phyloP scores from a whole-genome alignment of 2,113 vertebrate species.

The Ptilorrhoa leucosticta region DNA sequence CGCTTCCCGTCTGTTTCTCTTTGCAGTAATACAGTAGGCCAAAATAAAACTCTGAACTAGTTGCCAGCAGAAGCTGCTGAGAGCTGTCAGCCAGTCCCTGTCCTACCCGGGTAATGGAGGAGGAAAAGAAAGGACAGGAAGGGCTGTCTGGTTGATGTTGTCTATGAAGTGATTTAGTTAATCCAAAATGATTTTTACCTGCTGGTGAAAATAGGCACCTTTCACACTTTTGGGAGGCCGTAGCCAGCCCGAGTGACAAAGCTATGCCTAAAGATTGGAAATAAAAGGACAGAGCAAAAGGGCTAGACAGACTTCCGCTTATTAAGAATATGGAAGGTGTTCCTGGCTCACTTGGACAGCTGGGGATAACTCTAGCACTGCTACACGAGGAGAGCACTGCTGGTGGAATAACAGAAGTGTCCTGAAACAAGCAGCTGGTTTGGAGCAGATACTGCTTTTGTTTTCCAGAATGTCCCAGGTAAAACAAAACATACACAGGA shows the following conservation, averaged over 20 bases:
- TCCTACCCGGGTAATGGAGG: not conserved
- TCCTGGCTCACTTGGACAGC: not conserved
- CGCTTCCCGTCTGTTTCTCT: not conserved
- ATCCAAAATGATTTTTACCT: not conserved
- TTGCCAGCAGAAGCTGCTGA: not conserved
- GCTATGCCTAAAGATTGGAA: not conserved
- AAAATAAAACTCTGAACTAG: not conserved
- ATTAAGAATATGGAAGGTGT: not conserved
- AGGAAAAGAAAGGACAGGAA: not conserved
- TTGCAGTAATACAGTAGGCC: not conserved
- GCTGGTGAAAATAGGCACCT: not conserved
- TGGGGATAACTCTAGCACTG: not conserved
- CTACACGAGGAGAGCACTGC: accelerated
- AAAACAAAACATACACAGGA: not conserved
- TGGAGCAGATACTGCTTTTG: not conserved
- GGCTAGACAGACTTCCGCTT: not conserved
- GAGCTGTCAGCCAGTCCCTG: not conserved
- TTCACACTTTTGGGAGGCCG: not conserved
- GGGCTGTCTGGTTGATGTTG: not conserved
- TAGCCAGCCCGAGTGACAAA: not conserved
- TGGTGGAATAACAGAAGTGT: not conserved
- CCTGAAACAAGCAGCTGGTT: not conserved
- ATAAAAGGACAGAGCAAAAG: not conserved
- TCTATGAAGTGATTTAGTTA: not conserved
- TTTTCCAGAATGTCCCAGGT: not conserved